phyloP scores from a whole-genome alignment of 64 coral and sea anemone genomes.

The Stichodactyla helianthus region DNA sequence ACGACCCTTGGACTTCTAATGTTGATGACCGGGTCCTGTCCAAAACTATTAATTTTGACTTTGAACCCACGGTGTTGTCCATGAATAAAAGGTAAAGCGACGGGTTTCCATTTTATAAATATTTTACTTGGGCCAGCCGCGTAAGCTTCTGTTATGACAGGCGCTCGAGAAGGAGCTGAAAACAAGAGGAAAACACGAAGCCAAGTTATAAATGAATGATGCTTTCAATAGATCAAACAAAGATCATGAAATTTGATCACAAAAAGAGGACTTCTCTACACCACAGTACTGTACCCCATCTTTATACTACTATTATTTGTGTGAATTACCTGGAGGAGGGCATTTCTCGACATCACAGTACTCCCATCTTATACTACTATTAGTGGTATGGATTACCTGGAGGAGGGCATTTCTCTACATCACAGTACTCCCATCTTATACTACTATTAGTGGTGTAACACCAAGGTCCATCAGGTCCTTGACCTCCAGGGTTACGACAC shows the following conservation, averaged over 20 bases:
- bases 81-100: conserved; percentile 16
- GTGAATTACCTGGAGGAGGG: background rate
- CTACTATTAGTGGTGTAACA: too few relatives aligned
- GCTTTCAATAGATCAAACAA: too few relatives aligned
- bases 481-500: too few relatives aligned
- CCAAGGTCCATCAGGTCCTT: too few relatives aligned
- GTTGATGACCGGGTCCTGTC: background rate
- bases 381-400: too few relatives aligned
- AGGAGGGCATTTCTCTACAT: too few relatives aligned
- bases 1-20: background rate
- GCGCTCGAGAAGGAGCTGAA: background rate
- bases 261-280: too few relatives aligned
- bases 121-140: background rate
- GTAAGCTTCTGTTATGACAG: background rate
- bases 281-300: too few relatives aligned
- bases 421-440: too few relatives aligned
- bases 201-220: background rate
- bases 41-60: background rate
- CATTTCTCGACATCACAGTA: background rate
- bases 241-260: too few relatives aligned
- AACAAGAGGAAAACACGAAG: background rate
- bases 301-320: background rate
- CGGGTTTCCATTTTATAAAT: background rate
- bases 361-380: too few relatives aligned
- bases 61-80: background rate